These are phyloP conservation scores for Tetrao urogallus DNA, from an alignment of 2,113 vertebrate species.

Conservation along the genomic window DNA sequence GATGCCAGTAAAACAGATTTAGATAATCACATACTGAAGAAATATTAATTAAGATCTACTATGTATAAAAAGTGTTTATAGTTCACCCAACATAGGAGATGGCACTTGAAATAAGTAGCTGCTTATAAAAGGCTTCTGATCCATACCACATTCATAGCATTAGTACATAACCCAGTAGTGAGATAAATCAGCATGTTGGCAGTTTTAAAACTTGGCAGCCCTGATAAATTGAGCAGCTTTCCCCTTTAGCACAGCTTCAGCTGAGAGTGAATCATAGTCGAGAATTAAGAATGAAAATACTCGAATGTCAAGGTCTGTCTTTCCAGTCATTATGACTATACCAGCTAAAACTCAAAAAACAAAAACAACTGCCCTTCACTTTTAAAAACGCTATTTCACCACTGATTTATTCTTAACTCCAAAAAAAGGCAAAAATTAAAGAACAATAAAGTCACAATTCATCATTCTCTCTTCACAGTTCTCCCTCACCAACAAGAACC, in stretches of 20 bases:
- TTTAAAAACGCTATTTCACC: not conserved
- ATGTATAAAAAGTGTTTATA: constrained; percentile 50
- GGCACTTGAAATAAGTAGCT: not conserved
- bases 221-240: not conserved
- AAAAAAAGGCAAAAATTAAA: not conserved
- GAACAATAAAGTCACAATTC: not conserved
- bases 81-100: constrained; percentile 18
- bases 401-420: not conserved
- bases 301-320: not conserved
- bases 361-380: not conserved
- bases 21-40: constrained; percentile 33
- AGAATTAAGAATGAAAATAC: constrained; percentile 28
- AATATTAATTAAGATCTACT: constrained; percentile 44
- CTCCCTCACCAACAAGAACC: not conserved
- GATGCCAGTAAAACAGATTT: constrained; percentile 54
- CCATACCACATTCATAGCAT: not conserved
- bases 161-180: constrained; percentile 11
- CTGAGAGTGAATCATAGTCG: constrained; percentile 4
- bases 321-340: not conserved
- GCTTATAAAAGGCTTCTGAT: constrained; percentile 23
- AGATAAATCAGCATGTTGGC: not conserved
- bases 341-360: not conserved
- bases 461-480: not conserved
- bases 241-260: not conserved
- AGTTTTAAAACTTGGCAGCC: not conserved